phyloP scores from a whole-genome alignment of 2,113 vertebrate genomes.

The Nipponia nippon region DNA sequence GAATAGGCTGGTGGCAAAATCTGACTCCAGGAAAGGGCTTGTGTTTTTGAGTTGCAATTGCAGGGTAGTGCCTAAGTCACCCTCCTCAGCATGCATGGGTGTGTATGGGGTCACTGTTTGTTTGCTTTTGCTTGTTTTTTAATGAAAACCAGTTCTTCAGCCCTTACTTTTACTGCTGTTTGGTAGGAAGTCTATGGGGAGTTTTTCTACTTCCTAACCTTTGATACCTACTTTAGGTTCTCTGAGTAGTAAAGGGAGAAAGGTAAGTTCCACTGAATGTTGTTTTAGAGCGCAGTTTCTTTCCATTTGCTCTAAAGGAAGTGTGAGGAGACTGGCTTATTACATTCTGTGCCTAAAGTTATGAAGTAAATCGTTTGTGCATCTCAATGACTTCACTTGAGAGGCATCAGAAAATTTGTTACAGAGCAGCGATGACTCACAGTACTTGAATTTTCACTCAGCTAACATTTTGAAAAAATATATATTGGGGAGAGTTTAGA shows the following conservation, averaged over 20 bases:
- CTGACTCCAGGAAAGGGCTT: not conserved
- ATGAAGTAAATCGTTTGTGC: not conserved
- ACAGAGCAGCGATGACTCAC: not conserved
- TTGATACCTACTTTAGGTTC: not conserved
- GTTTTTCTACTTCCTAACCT: not conserved
- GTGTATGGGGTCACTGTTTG: not conserved
- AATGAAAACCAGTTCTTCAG: not conserved
- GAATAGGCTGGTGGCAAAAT: not conserved
- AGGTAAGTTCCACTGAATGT: not conserved
- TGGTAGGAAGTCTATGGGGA: not conserved
- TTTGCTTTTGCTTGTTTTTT: not conserved
- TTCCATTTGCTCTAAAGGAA: not conserved
- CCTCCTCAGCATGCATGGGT: not conserved
- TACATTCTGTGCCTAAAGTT: not conserved
- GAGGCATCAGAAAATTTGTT: not conserved
- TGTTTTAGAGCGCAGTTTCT: not conserved
- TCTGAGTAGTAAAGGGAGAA: not conserved
- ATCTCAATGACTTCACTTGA: not conserved
- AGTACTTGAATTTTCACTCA: not conserved
- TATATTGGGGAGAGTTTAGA: not conserved
- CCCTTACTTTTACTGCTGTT: not conserved
- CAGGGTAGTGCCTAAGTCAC: too few relatives aligned
- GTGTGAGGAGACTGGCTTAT: not conserved
- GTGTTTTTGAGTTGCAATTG: not conserved
- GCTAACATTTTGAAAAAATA: not conserved